These are phyloP conservation scores for Tolypeutes matacus DNA, from an alignment of 2,797 vertebrate species.

Conservation along the genomic window DNA sequence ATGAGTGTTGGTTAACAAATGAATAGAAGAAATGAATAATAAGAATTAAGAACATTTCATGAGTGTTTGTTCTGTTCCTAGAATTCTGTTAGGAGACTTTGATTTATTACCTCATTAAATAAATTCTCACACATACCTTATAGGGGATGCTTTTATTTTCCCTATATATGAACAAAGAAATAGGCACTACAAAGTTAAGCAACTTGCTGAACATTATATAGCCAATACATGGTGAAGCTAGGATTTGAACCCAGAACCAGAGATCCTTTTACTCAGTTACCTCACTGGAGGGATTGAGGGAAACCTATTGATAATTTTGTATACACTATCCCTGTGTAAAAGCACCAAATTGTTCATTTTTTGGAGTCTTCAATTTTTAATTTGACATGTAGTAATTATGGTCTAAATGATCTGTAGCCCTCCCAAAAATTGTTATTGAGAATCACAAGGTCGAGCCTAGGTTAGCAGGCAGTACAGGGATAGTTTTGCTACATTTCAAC, in stretches of 20 bases:
- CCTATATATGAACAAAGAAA: background rate
- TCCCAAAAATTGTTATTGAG: background rate
- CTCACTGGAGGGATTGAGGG: background rate
- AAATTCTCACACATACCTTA: background rate
- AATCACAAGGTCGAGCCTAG: background rate
- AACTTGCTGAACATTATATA: background rate
- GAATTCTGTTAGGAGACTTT: background rate
- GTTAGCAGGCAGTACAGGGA: background rate
- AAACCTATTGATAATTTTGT: background rate
- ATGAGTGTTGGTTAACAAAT: background rate
- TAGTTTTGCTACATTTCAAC: background rate
- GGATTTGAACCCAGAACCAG: background rate
- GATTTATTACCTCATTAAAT: background rate
- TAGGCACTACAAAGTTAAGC: background rate
- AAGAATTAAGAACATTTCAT: background rate
- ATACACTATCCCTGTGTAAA: background rate
- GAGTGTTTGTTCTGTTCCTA: background rate
- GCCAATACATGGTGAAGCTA: background rate
- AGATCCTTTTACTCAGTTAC: background rate
- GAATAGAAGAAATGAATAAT: background rate
- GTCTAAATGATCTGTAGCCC: background rate
- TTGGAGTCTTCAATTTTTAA: background rate
- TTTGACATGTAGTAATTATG: background rate
- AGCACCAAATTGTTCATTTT: background rate
- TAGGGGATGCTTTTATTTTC: background rate